Percentiles rank a stretch among this genome's conserved stretches.
Conservation (phyloP, 2,888 invertebrate species). For the Callimorpha dominula region DNA sequence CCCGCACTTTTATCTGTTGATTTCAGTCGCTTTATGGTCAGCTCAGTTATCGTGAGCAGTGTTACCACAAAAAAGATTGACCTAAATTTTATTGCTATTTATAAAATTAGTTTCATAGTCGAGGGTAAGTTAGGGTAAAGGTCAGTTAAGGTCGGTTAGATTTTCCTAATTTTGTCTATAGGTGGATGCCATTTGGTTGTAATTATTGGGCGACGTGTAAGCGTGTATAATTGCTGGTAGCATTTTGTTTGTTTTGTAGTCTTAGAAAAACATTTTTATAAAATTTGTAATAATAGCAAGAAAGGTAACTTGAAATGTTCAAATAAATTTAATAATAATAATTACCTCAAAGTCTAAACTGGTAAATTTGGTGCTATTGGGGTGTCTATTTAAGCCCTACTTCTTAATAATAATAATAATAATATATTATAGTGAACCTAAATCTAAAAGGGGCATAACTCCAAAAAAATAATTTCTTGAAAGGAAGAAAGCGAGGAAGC, state of each 20-base stretch:
- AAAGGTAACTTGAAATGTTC: background rate
- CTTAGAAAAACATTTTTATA: background rate
- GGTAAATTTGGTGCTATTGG: background rate
- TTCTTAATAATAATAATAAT: conserved; percentile 20
- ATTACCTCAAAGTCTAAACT: background rate
- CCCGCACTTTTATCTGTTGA: conserved; percentile 95
- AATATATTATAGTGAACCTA: conserved; percentile 48
- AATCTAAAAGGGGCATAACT: conserved; percentile 55
- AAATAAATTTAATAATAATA: background rate
- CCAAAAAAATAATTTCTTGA: conserved; percentile 53
- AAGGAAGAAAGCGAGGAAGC: conserved; percentile 79
- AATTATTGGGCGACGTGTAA: conserved; percentile 20
- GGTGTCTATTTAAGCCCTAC: background rate
- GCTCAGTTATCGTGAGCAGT: conserved; percentile 13
- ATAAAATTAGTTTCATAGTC: background rate
- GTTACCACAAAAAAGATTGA: background rate
- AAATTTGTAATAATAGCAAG: background rate
- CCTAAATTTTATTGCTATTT: background rate
- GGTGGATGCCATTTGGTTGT: background rate
- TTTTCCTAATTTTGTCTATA: background rate
- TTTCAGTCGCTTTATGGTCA: conserved; percentile 60
- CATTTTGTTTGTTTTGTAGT: background rate
- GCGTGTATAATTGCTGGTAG: conserved; percentile 30
- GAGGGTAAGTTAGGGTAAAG: background rate
- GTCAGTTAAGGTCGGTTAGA: background rate